Evolutionary conservation across 2,113 vertebrate species (phyloP).

Genomic region (Saimiri boliviensis): DNA sequence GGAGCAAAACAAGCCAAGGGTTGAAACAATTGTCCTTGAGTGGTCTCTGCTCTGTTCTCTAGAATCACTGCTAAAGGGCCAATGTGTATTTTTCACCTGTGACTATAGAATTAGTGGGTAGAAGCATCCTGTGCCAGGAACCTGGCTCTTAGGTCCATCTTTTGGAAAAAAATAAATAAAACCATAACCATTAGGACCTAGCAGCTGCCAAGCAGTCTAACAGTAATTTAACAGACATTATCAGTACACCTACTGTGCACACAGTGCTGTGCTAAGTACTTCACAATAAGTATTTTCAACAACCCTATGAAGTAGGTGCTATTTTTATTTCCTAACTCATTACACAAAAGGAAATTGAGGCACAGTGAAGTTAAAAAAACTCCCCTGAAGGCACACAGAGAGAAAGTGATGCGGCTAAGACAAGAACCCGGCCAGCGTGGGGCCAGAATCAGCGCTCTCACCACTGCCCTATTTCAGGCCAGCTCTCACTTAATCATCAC

Average conservation of each 20-base stretch:
- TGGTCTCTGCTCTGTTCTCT: not conserved
- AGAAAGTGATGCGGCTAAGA: not conserved
- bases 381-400: not conserved
- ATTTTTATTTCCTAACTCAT: not conserved
- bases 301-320: not conserved
- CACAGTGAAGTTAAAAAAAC: not conserved
- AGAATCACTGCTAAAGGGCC: not conserved
- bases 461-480: rapidly evolving
- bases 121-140: not conserved
- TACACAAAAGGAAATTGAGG: not conserved
- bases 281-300: not conserved
- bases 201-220: not conserved
- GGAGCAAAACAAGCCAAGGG: not conserved
- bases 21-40: not conserved
- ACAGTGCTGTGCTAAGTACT: not conserved
- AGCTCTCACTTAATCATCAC: not conserved
- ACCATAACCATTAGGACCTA: not conserved
- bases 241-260: not conserved
- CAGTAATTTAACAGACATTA: not conserved
- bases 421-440: not conserved
- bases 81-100: not conserved
- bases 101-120: not conserved
- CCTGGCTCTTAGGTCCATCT: not conserved
- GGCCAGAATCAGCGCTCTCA: not conserved
- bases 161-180: not conserved